phyloP scores from a whole-genome alignment of 2,113 vertebrate species.

The Astur gentilis region DNA sequence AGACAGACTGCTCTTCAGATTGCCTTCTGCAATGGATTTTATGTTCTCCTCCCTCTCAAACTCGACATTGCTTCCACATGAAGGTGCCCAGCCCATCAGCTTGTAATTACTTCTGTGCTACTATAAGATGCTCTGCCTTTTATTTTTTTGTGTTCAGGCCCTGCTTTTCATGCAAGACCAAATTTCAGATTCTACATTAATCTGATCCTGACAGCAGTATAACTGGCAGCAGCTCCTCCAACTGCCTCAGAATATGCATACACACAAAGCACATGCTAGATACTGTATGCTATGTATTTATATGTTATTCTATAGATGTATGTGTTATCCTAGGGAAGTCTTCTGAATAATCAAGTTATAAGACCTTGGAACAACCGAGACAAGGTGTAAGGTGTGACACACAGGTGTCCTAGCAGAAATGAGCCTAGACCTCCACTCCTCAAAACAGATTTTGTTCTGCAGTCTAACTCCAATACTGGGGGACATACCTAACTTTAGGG shows the following conservation, averaged over 20 bases:
- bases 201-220: neutral
- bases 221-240: neutral
- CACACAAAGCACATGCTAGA: neutral
- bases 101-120: neutral
- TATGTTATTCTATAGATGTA: neutral
- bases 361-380: neutral
- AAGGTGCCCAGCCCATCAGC: neutral
- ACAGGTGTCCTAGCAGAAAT: neutral
- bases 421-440: neutral
- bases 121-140: neutral
- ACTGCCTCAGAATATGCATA: neutral
- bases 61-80: neutral
- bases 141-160: neutral
- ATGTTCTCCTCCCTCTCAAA: neutral
- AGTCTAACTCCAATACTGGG: neutral
- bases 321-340: neutral
- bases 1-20: neutral
- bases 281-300: neutral
- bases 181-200: neutral
- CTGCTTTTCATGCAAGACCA: neutral
- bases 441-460: neutral
- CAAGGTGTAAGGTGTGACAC: neutral
- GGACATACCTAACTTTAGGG: neutral
- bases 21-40: neutral
- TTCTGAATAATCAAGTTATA: neutral